These are phyloP conservation scores for Hipposideros armiger DNA, from an alignment of 2,113 vertebrate species.

Conservation along the genomic window DNA sequence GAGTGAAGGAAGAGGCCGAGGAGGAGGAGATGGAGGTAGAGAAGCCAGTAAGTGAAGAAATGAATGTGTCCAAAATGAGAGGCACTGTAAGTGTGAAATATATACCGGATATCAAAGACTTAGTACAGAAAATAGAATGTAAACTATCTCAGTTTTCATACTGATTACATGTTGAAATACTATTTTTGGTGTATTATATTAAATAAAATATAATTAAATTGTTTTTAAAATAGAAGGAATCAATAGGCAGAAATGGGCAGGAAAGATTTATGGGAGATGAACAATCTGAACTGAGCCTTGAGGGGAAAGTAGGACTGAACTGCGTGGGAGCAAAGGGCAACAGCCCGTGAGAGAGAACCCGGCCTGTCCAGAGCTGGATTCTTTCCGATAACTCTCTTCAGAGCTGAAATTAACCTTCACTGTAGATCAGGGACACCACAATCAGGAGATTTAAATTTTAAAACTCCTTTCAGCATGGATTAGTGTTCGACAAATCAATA, in stretches of 20 bases:
- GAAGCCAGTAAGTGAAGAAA: not conserved
- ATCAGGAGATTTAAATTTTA: not conserved
- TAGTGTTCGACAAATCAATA: not conserved
- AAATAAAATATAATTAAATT: not conserved
- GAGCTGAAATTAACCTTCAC: not conserved
- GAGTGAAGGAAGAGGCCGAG: too few species aligned
- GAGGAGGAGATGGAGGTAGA: not conserved
- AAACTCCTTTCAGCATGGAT: not conserved
- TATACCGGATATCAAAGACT: too few species aligned
- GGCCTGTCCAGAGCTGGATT: not conserved
- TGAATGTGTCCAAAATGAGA: too few species aligned
- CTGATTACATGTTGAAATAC: not conserved
- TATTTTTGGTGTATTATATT: not conserved
- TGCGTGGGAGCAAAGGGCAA: not conserved
- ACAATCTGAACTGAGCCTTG: not conserved
- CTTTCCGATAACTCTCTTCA: not conserved
- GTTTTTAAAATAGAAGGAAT: not conserved
- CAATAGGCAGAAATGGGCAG: rapidly evolving
- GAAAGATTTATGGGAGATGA: not conserved
- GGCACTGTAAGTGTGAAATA: not conserved
- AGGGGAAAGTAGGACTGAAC: not conserved
- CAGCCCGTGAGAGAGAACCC: not conserved
- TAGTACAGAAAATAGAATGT: too few species aligned
- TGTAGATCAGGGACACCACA: not conserved
- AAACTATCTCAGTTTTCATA: not conserved